A percentile compares a stretch with the other conserved stretches of the same genome.
phyloP scores from a whole-genome alignment of 2,797 vertebrate species.

The Myotis findleyi region DNA sequence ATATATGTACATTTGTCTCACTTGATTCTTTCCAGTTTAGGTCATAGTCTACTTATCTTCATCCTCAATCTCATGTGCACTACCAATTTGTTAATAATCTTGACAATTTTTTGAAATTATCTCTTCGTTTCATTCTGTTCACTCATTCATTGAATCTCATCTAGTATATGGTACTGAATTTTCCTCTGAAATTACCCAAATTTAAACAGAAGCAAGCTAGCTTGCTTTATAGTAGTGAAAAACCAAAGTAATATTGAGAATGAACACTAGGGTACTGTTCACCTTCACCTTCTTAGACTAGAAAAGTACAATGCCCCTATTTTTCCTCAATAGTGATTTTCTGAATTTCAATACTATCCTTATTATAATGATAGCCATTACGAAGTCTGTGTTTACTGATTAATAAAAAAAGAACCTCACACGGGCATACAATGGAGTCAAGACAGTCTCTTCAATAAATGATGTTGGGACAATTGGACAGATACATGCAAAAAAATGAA shows the following conservation, averaged over 20 bases:
- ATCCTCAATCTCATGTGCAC: not conserved
- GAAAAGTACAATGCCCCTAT: slow-evolving; percentile 19
- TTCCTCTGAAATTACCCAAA: slow-evolving; percentile 2
- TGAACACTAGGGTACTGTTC: not conserved
- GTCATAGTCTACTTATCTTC: not conserved
- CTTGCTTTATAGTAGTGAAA: not conserved
- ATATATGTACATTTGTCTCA: not conserved
- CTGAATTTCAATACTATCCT: slow-evolving; percentile 54
- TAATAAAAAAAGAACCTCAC: not conserved
- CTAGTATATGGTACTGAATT: not conserved
- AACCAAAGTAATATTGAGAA: not conserved
- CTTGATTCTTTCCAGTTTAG: not conserved
- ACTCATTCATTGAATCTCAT: slow-evolving; percentile 8
- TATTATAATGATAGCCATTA: slow-evolving; percentile 34
- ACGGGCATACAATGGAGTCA: no score
- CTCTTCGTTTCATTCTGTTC: not conserved
- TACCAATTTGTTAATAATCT: not conserved
- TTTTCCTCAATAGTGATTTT: not conserved
- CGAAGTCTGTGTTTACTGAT: slow-evolving; percentile 48
- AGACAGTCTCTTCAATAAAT: no score
- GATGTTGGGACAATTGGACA: no score
- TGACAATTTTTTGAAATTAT: not conserved
- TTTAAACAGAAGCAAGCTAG: not conserved
- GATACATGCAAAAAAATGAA: no score
- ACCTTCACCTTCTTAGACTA: not conserved